Base-by-base conservation (phyloP, 2,797 vertebrate genomes). In the Rhodeus uyekii region DNA sequence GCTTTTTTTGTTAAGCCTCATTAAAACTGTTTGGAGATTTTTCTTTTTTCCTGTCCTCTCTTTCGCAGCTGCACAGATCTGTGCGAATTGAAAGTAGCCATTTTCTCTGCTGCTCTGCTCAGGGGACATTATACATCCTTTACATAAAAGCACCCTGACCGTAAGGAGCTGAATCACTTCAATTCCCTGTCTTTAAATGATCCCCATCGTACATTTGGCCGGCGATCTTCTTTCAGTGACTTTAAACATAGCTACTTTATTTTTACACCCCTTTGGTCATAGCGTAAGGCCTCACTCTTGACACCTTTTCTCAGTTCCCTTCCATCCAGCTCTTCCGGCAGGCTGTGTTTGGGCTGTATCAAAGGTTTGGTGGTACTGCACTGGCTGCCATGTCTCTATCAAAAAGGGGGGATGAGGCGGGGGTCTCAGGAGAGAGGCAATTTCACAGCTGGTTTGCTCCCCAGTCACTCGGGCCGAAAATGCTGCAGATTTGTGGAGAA, bases 371-470 rank as follows among this genome's bases (percentile, higher is more conserved):
- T 94, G 94, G 95, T 92, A 92, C 89, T 91, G 93, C 90, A 92
- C 91, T 91, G 91, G 92, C 93, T 91, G 94, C 89, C 94, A 93
- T 91, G 93, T 86, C 86, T 94, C 93, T 94, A 94, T 93, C 92
- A 90, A 94, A 93, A 93, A 91, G 94, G 50, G 94, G 94, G 94
- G 94, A 94, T 94, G 93, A 93, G 94, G 93, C 95, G 95, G 95
- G 93, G 93, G 95, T 97, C 96, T 97, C 96, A 94, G 93, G 95
- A 97, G 95, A 98, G 96, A 99, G 97, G 97, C 97, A 99, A 99
- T 99, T 99, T 99, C 97, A 99, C 97, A 97, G 97, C 96, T 99
- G 97, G 98, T 98, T 99, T 98, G 97, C 96, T 98, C 95, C 96
- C 96, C 95, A 98, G 95, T 96, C 96, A 97, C 95, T 98, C 97